Conservation (phyloP, 1,140 invertebrate species). For the Macrocentrus cingulum region DNA sequence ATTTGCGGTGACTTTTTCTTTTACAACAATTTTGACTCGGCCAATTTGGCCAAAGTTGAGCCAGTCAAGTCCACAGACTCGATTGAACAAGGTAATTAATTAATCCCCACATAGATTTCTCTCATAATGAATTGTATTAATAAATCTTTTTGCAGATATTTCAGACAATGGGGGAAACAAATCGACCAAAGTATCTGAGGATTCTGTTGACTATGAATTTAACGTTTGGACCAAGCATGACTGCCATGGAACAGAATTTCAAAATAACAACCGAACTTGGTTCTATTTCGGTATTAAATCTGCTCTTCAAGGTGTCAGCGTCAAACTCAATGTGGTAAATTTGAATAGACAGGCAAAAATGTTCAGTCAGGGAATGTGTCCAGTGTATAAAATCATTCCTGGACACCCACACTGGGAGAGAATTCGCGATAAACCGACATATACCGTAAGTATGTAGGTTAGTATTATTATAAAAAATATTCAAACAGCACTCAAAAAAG, state of each 20-base stretch:
- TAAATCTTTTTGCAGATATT: constrained; percentile 30
- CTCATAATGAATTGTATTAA: constrained; percentile 9
- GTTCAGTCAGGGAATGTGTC: constrained; percentile 88
- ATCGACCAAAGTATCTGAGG: constrained; percentile 45
- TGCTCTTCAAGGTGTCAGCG: constrained; percentile 56
- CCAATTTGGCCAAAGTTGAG: constrained; percentile 80
- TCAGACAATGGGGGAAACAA: constrained; percentile 35
- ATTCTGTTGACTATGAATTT: constrained; percentile 75
- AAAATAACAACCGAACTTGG: constrained; percentile 91
- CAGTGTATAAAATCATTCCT: constrained; percentile 72
- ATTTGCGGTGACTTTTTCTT: constrained; percentile 70
- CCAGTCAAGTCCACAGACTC: constrained; percentile 54
- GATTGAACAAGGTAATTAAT: constrained; percentile 41
- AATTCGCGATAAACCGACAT: constrained; percentile 72
- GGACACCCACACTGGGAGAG: constrained; percentile 78
- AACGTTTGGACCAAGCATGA: constrained; percentile 90
- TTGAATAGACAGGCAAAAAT: constrained; percentile 88
- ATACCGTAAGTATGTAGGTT: constrained; percentile 53
- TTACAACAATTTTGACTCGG: constrained; percentile 83
- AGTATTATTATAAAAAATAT: constrained; percentile 21
- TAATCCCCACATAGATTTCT: neutral
- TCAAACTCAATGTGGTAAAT: constrained; percentile 85
- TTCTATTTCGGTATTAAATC: constrained; percentile 87
- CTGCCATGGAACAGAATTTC: constrained; percentile 83
- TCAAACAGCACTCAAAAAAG: constrained; percentile 9